These are phyloP conservation scores for Monopterus albus DNA, from an alignment of 2,113 vertebrate species.

Conservation along the genomic window DNA sequence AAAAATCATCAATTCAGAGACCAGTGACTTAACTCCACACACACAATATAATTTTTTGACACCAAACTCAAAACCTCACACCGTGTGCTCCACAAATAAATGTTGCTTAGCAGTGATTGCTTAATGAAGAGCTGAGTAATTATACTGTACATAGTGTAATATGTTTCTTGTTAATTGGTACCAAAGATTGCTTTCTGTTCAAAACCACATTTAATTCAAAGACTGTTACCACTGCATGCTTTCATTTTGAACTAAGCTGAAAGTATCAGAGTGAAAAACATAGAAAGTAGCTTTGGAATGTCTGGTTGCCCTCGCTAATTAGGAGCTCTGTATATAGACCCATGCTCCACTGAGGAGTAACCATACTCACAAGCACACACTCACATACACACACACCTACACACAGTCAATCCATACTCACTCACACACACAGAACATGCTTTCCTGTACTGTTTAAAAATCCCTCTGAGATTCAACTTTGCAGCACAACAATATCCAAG, in stretches of 20 bases:
- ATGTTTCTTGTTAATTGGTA: constrained; percentile 42
- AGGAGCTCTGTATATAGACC: constrained; percentile 68
- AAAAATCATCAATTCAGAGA: constrained; percentile 55
- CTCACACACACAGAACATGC: constrained; percentile 28
- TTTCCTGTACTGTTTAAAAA: constrained; percentile 78
- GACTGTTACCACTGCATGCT: constrained; percentile 12
- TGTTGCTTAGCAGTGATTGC: constrained; percentile 17
- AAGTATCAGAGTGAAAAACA: constrained; percentile 50
- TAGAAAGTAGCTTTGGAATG: constrained; percentile 57
- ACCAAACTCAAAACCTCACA: constrained; percentile 31
- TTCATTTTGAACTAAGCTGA: constrained; percentile 32
- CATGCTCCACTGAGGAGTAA: constrained; percentile 73
- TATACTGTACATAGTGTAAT: constrained; percentile 17
- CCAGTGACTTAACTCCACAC: constrained; percentile 21
- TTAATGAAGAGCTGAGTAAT: constrained; percentile 48
- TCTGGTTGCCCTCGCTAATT: constrained; percentile 77
- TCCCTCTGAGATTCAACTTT: constrained; percentile 71
- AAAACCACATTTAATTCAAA: constrained; percentile 30
- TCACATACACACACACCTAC: constrained; percentile 9
- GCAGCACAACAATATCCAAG: constrained; percentile 74
- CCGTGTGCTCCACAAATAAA: constrained; percentile 15
- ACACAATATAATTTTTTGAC: constrained; percentile 16
- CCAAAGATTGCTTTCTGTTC: constrained; percentile 31
- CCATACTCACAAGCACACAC: constrained; percentile 22
- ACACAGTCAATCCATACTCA: constrained; percentile 2